phyloP scores from a whole-genome alignment of 2,113 vertebrate genomes.

The Perca fluviatilis region DNA sequence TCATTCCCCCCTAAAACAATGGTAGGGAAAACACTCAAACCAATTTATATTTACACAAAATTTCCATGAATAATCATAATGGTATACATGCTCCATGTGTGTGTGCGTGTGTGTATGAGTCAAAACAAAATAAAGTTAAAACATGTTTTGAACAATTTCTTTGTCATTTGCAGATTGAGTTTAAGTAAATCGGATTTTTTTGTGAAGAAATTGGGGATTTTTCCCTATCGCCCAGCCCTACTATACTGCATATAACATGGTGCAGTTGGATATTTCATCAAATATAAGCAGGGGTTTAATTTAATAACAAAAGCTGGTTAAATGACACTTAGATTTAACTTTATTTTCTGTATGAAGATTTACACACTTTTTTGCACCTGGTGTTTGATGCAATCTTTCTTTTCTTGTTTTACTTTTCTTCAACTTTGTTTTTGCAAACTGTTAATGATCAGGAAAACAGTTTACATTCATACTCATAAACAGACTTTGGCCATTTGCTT shows the following conservation, averaged over 20 bases:
- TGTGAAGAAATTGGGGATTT: too few relatives aligned
- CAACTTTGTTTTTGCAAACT: constrained; percentile 31
- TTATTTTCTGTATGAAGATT: not conserved
- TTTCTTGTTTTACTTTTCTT: constrained; percentile 13
- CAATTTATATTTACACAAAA: too few relatives aligned
- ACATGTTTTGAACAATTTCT: too few relatives aligned
- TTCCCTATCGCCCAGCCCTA: too few relatives aligned
- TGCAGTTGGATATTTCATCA: not conserved
- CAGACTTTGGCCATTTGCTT: constrained; percentile 73
- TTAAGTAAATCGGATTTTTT: too few relatives aligned
- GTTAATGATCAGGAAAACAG: constrained; percentile 69
- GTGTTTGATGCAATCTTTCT: not conserved
- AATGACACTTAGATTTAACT: not conserved
- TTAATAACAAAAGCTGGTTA: not conserved
- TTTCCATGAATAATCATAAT: too few relatives aligned
- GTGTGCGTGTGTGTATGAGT: too few relatives aligned
- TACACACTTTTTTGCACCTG: not conserved
- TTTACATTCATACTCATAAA: constrained; percentile 56
- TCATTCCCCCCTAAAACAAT: too few relatives aligned
- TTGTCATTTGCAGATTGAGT: too few relatives aligned
- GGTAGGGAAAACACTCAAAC: too few relatives aligned
- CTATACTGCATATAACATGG: not conserved
- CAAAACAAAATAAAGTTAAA: too few relatives aligned
- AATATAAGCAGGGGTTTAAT: not conserved
- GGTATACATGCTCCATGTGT: too few relatives aligned